Evolutionary conservation across 1,140 invertebrate genomes (phyloP), one percentile per base, ranked within the genome.

Genomic region (Wasmannia auropunctata): DNA sequence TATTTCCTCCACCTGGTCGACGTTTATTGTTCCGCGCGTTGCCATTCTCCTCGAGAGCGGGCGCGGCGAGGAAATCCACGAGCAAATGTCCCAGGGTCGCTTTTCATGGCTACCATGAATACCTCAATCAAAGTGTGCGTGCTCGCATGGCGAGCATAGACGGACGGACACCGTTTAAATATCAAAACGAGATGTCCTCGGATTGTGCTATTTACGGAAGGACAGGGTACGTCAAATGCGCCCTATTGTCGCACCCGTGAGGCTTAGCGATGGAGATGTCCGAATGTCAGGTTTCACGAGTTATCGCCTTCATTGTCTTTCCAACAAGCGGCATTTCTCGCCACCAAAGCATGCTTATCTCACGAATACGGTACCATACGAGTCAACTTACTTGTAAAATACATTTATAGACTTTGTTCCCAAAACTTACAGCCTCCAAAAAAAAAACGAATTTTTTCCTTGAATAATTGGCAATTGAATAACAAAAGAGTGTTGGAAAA

Each of bases 21-120:
- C 90, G 90, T 91, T 89, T 91, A 91, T 91, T 91, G 87, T 90
- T 74, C 88, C 87, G 87, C 76, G 83, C 69, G 88, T 89, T 84
- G 88, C 87, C 84, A 83, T 89, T 89, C 74, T 76, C 56, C 63
- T 58, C 80, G 84, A 89, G 46, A 79, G 85, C 49, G 54, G n/a
- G 60, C 54, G 54, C 10, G 49, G 28, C 46, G 67, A 43, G 56
- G 58, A 81, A 88, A 90, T 86, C 79, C 76, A 51, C 79, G 34
- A 65, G 75, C 85, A 65, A 89, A 86, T 79, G 77, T 76, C 74
- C 43, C 63, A 75, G 67, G 58, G 37, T 74, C 63, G 85, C 88
- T 91, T 87, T 88, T 51, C 79, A 77, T 58, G 46, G 28, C 51
- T 74, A 60, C 65, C 81, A 79, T 90, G 88, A 79, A 81, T 86